Evolutionary conservation across 2,113 vertebrate genomes (phyloP), one percentile per base, ranked within the genome.

Genomic region (Xenopus laevis): DNA sequence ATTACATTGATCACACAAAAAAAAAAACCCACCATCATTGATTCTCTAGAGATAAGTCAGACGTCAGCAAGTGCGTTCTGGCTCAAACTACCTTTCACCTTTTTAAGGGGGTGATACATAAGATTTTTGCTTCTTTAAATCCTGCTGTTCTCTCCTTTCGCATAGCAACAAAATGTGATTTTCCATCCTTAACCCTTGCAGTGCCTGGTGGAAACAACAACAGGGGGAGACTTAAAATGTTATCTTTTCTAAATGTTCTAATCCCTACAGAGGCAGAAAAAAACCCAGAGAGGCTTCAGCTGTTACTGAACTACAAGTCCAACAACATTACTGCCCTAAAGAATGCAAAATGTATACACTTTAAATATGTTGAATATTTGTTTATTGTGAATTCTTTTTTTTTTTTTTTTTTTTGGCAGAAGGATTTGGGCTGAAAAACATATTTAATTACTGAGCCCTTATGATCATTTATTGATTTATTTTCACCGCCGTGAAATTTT

Each of bases 1-100:
- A 89, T 86, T 87, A 84, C 84, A 86, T 84, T 83, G 87, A 88
- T 91, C 86, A 87, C 84, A 55, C 53, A 55, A n/a, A n/a, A 68
- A 74, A 83, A 27, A 27, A 27, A 27, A 27, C n/a, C n/a, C n/a
- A 89, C 82, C 82, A 83, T 85, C 87, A 82, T 79, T 65, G 72
- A 84, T 79, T 83, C 91, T 87, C 89, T 79, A 76, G 89, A 84
- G 90, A 91, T 78, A 53, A 46, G 68, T 80, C 77, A 82, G 81
- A 87, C 80, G 74, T 88, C 89, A 89, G 83, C 27, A 40, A 80
- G 68, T 84, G 80, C 65, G 50, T 81, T 83, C 79, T 79, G 87
- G 87, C 71, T 87, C 84, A 88, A 81, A 84, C 87, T 84, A 90
- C 83, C 79, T 79, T 83, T 87, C 86, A 87, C 85, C 84, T 85